Evolutionary conservation across 2,888 invertebrate species (phyloP), one percentile per base, ranked within the genome.

Genomic region (Lasius fuliginosus): DNA sequence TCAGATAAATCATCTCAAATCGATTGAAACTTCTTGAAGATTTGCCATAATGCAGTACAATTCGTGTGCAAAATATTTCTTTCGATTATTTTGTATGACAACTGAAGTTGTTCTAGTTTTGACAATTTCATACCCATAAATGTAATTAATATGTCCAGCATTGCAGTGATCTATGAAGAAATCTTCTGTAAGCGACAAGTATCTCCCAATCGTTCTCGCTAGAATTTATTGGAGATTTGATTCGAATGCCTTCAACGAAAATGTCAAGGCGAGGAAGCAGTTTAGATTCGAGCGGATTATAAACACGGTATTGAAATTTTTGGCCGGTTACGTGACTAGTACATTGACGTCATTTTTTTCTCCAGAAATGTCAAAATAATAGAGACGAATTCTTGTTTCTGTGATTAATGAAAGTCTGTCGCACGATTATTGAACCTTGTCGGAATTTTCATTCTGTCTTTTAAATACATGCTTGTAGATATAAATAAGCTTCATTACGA

Each of bases 231-330:
- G 74, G 65, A 83, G 82, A 86, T 85, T 60, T 49, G 49, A 49
- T 69, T 74, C 68, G 82, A 69, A 77, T 81, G 83, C 79, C 86
- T 85, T 86, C 82, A 77, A 84, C 82, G 83, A 68, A 92, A 92
- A 92, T 92, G 90, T 92, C 92, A 92, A 93, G 92, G 92, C 88
- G 58, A 89, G 85, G 81, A 86, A 89, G 84, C 42, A 30, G 30
- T 30, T 12, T 15, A 23, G 11, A 68, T 69, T 40, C 42, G 11
- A 58, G 18, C 42, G 15, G 42, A 69, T 27, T 73, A 27, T 53
- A 53, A 15, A 53, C 33, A n/a, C 3, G 15, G 0, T 36, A 76
- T 67, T 67, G 27, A 53, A 49, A 67, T 76, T 23, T 53, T 36
- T 76, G 15, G 11, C 11, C 15, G 49, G 4, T 75, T 46, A 64